These are phyloP conservation scores for Lampris incognitus DNA, from an alignment of 2,113 vertebrate genomes.

Conservation along the genomic window DNA sequence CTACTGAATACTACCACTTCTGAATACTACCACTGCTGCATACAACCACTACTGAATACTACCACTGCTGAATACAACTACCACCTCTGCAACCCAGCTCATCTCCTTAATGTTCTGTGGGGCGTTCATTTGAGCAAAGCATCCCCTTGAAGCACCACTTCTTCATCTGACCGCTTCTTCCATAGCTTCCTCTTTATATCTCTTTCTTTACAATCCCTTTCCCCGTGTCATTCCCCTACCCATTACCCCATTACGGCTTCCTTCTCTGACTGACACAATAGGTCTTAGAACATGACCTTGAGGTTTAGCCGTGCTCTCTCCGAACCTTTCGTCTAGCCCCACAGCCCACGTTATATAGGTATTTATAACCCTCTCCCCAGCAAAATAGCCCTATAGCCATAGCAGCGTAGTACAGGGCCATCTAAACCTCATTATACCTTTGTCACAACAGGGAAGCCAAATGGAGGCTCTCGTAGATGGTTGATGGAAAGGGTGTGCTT, in stretches of 20 bases:
- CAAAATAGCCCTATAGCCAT: slow-evolving; percentile 77
- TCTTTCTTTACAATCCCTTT: slow-evolving; percentile 37
- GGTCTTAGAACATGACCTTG: slow-evolving; percentile 79
- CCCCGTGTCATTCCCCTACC: slow-evolving; percentile 47
- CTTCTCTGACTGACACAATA: slow-evolving; percentile 71
- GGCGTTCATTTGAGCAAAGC: slow-evolving; percentile 45
- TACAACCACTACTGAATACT: background rate
- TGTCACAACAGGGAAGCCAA: slow-evolving; percentile 80
- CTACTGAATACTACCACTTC: background rate
- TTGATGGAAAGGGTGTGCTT: slow-evolving; percentile 82
- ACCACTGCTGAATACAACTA: background rate
- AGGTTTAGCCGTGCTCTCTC: slow-evolving; percentile 62
- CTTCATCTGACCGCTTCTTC: slow-evolving; percentile 47
- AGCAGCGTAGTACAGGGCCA: slow-evolving; percentile 76
- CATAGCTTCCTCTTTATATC: slow-evolving; percentile 30
- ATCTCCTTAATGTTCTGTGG: slow-evolving; percentile 18
- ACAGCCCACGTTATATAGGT: slow-evolving; percentile 64
- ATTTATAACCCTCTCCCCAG: slow-evolving; percentile 79
- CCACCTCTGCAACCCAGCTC: background rate
- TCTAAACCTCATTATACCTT: slow-evolving; percentile 85
- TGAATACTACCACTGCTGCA: background rate
- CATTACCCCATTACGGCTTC: slow-evolving; percentile 67
- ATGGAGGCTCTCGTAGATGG: slow-evolving; percentile 81
- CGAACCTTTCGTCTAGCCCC: slow-evolving; percentile 53
- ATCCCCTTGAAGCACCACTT: slow-evolving; percentile 47